A percentile compares a stretch with the other conserved stretches of the same genome.
Evolutionary conservation across 2,113 vertebrate genomes (phyloP).

Genomic region (Dissostichus mawsoni): DNA sequence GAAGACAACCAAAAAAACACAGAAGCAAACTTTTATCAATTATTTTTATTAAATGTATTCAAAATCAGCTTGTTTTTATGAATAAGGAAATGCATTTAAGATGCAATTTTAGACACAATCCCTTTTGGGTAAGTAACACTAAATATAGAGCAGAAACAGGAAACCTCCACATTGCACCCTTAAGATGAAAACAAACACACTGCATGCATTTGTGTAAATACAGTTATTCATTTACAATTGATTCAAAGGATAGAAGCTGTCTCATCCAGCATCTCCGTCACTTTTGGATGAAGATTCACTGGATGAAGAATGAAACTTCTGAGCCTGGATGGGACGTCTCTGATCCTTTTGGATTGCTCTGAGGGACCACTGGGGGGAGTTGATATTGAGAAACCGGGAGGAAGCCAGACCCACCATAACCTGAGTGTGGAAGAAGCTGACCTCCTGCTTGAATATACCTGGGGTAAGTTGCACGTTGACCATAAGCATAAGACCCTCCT

Average conservation of each 20-base stretch:
- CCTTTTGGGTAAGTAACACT: background rate
- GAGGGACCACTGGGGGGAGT: background rate
- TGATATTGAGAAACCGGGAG: background rate
- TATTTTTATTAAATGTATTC: too few species aligned
- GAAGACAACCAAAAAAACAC: too few species aligned
- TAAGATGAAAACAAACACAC: background rate
- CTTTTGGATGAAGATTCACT: constrained; percentile 7
- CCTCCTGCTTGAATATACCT: background rate
- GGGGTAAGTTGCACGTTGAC: background rate
- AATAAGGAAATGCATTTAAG: background rate
- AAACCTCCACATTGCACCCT: background rate
- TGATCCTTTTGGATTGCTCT: background rate
- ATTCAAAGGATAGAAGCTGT: background rate
- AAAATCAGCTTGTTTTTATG: background rate
- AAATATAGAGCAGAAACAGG: background rate
- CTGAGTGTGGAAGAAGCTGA: background rate
- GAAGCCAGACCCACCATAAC: background rate
- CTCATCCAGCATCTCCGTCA: background rate
- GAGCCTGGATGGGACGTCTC: background rate
- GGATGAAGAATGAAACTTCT: background rate
- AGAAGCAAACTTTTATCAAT: too few species aligned
- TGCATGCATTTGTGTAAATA: background rate
- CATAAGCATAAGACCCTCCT: background rate
- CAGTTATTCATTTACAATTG: background rate
- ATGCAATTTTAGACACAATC: background rate